Conservation (phyloP, 2,888 invertebrate species). For the Protonemura montana region DNA sequence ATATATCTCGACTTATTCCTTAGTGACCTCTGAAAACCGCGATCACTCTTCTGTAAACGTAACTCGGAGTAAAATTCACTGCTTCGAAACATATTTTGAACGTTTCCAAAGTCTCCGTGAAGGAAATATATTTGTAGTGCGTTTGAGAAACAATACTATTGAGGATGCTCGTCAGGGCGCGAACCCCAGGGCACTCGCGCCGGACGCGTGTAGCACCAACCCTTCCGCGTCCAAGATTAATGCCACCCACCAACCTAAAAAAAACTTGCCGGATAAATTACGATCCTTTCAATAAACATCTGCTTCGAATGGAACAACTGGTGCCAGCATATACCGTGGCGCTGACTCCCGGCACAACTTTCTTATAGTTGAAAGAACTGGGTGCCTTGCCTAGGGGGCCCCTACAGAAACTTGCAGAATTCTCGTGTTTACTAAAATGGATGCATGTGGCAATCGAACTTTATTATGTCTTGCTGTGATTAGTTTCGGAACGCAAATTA, state of each 20-base stretch:
- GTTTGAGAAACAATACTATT: neutral
- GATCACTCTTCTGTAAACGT: neutral
- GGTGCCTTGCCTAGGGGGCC: neutral
- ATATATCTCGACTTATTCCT: neutral
- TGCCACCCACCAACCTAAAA: neutral
- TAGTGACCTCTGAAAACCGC: neutral
- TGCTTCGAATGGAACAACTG: neutral
- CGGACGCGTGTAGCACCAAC: too few species aligned
- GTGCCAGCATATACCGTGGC: neutral
- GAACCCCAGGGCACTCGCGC: neutral
- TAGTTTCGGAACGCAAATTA: too few species aligned
- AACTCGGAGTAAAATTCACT: neutral
- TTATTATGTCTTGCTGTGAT: neutral
- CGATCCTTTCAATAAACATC: slow-evolving; percentile 12
- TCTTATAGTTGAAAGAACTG: neutral
- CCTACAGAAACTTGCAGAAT: neutral
- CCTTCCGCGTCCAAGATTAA: neutral
- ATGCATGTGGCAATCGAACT: neutral
- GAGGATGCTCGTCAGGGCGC: neutral
- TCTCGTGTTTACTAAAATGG: neutral
- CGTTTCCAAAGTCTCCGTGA: neutral
- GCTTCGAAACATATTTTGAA: neutral
- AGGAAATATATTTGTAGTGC: neutral
- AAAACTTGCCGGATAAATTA: neutral
- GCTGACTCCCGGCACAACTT: neutral